phyloP scores from a whole-genome alignment of 1,140 invertebrate species.

The Dendroctonus valens region DNA sequence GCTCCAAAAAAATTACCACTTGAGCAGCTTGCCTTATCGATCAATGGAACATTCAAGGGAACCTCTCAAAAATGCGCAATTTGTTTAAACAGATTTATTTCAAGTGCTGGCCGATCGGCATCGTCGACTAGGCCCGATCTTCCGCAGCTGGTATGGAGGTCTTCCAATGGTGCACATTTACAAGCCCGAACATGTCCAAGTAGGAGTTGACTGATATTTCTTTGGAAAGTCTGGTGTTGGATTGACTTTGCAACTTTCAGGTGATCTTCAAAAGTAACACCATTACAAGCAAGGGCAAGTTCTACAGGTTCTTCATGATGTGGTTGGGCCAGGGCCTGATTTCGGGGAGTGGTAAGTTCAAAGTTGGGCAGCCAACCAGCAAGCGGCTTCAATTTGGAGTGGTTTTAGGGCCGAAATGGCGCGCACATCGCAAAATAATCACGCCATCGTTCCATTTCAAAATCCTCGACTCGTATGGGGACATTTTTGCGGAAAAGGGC shows the following conservation, averaged over 20 bases:
- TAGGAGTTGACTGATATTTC: no score
- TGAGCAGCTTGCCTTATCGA: no score
- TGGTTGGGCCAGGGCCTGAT: slow-evolving; percentile 57
- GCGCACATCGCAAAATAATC: slow-evolving; percentile 49
- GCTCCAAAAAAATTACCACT: no score
- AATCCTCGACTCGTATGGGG: slow-evolving; percentile 82
- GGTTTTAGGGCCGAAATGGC: not conserved
- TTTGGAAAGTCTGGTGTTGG: no score
- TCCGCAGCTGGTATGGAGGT: slow-evolving; percentile 40
- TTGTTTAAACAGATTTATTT: no score
- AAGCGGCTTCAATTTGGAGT: not conserved
- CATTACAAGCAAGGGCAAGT: slow-evolving; percentile 57
- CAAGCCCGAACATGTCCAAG: slow-evolving; percentile 45
- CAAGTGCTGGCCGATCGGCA: no score
- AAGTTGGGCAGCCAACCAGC: no score
- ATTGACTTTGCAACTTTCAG: no score
- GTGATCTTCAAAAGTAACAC: slow-evolving; percentile 56
- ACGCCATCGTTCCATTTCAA: slow-evolving; percentile 90
- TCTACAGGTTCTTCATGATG: slow-evolving; percentile 57
- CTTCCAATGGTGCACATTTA: slow-evolving; percentile 39
- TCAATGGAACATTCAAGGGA: no score
- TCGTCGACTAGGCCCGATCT: slow-evolving; percentile 34
- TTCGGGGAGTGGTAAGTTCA: slow-evolving; percentile 54
- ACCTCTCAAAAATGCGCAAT: no score
- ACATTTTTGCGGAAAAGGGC: slow-evolving; percentile 78